These are phyloP conservation scores for Monopterus albus DNA, from an alignment of 2,113 vertebrate species.

Conservation along the genomic window DNA sequence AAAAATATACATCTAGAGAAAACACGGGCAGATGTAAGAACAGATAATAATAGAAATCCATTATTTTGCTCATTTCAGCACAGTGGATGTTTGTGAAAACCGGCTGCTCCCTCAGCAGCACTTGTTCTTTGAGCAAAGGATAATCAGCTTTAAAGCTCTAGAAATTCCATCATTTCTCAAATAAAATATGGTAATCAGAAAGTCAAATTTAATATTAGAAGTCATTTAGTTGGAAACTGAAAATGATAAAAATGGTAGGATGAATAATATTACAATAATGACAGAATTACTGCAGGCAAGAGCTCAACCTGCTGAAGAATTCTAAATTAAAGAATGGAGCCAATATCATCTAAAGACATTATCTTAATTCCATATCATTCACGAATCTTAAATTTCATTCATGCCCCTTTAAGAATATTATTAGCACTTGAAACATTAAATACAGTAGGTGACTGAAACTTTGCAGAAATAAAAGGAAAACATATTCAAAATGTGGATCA, in stretches of 20 bases:
- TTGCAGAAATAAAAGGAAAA: too few species aligned
- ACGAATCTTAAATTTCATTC: slow-evolving; percentile 10
- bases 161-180: not conserved
- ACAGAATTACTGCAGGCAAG: slow-evolving; percentile 11
- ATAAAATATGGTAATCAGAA: not conserved
- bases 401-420: too few species aligned
- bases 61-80: not conserved
- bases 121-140: not conserved
- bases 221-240: not conserved
- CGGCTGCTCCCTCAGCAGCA: too few species aligned
- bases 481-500: too few species aligned
- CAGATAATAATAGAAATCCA: not conserved
- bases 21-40: slow-evolving; percentile 1
- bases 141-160: not conserved
- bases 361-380: slow-evolving; percentile 1
- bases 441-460: too few species aligned
- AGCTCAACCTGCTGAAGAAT: slow-evolving; percentile 1
- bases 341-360: not conserved
- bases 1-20: slow-evolving; percentile 88
- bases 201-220: not conserved
- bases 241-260: not conserved
- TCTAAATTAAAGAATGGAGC: not conserved
- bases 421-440: too few species aligned
- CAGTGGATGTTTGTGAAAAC: not conserved
- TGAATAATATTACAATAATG: slow-evolving; percentile 9